Conservation (phyloP, 2,888 invertebrate genomes). For the Anticlea derivata region DNA sequence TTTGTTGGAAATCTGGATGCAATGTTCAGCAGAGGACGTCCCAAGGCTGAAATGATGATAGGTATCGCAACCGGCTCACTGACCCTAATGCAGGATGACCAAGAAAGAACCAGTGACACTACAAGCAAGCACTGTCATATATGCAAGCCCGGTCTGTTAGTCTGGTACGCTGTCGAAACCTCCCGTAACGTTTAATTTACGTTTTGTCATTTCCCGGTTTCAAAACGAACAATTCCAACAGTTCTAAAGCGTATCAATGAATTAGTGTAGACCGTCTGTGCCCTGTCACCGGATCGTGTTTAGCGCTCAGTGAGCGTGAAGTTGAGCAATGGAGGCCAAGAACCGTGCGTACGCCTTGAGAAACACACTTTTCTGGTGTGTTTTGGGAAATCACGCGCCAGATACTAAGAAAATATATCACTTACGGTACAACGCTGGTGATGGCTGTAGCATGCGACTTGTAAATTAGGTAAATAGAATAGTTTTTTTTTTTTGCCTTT, state of each 20-base stretch:
- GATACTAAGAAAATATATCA: not conserved
- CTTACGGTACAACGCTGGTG: too few species aligned
- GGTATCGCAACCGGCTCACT: too few species aligned
- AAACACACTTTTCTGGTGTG: slow-evolving; percentile 14
- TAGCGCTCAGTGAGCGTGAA: slow-evolving; percentile 56
- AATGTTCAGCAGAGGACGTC: too few species aligned
- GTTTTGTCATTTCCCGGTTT: slow-evolving; percentile 26
- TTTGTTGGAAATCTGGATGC: too few species aligned
- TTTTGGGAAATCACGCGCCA: not conserved
- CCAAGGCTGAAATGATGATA: too few species aligned
- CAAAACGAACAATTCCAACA: slow-evolving; percentile 22
- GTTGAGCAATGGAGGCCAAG: slow-evolving; percentile 53
- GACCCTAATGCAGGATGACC: too few species aligned
- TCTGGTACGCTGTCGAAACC: slow-evolving; percentile 3
- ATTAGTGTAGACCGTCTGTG: slow-evolving; percentile 36
- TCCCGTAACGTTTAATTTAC: slow-evolving; percentile 12
- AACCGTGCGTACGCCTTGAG: slow-evolving; percentile 40
- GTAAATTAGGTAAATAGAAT: too few species aligned
- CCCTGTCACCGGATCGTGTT: slow-evolving; percentile 52
- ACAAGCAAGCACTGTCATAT: not conserved
- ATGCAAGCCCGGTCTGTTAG: slow-evolving; percentile 1
- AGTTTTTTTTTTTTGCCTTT: too few species aligned
- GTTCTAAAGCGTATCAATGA: slow-evolving; percentile 28
- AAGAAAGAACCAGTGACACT: too few species aligned
- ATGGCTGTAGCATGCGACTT: too few species aligned